A percentile compares a stretch with the other conserved stretches of the same genome.
Conservation (phyloP, 2,888 invertebrate species). For the Thereva nobilitata region DNA sequence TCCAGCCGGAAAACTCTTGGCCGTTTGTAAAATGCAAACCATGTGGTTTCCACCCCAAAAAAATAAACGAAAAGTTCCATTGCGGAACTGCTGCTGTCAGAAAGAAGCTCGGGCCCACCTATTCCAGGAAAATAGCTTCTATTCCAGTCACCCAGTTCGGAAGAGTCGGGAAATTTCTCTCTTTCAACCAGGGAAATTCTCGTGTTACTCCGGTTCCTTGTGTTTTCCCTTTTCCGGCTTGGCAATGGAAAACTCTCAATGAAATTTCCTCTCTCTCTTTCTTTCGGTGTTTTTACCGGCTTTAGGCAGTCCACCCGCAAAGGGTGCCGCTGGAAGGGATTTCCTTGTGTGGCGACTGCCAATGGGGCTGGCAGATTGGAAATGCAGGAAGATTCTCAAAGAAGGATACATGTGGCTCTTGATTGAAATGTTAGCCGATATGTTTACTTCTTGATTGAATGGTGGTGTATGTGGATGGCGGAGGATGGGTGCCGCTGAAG, state of each 20-base stretch:
- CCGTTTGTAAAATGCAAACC: constrained; percentile 7
- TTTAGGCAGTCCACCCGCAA: not conserved
- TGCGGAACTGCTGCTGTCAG: not conserved
- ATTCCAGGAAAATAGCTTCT: constrained; percentile 23
- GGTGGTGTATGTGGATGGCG: constrained; percentile 12
- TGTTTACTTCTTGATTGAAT: constrained; percentile 33
- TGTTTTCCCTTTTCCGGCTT: too few species aligned
- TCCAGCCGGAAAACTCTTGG: constrained; percentile 15
- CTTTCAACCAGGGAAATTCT: constrained; percentile 25
- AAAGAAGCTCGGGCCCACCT: not conserved
- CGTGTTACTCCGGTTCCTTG: constrained; percentile 13
- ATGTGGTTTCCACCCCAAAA: not conserved
- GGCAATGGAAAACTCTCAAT: not conserved
- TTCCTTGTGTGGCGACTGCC: constrained; percentile 4
- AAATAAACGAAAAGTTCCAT: not conserved
- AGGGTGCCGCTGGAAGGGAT: constrained; percentile 1
- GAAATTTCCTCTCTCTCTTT: constrained; percentile 16
- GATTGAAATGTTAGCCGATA: constrained; percentile 32
- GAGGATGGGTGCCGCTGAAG: constrained; percentile 22
- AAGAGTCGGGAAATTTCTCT: not conserved
- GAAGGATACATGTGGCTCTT: constrained; percentile 24
- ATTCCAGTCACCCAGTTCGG: too few species aligned
- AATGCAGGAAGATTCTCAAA: constrained; percentile 12
- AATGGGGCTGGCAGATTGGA: too few species aligned
- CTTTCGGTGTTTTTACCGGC: not conserved